A percentile compares a stretch with the other conserved stretches of the same genome.
These are phyloP conservation scores for Mesorhabditis belari DNA, from an alignment of 2,888 invertebrate genomes.

Conservation along the genomic window DNA sequence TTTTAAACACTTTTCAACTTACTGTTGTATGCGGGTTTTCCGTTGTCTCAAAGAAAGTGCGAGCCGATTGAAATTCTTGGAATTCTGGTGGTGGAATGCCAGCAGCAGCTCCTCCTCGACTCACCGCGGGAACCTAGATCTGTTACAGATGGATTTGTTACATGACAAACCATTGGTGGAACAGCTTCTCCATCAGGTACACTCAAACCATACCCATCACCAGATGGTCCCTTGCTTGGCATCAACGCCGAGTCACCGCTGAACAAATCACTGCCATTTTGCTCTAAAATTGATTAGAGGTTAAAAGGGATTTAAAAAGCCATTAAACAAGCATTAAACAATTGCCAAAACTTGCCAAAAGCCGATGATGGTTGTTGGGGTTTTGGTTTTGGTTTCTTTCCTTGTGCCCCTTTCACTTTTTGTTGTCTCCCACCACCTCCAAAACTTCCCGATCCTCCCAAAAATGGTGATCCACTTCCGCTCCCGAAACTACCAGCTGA, in stretches of 20 bases:
- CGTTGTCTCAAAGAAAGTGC: slow-evolving; percentile 16
- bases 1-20: not conserved
- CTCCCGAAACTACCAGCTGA: slow-evolving; percentile 13
- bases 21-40: slow-evolving; percentile 42
- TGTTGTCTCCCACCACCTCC: slow-evolving; percentile 11
- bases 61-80: not conserved
- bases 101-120: slow-evolving; percentile 42
- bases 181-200: slow-evolving; percentile 41
- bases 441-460: slow-evolving; percentile 14
- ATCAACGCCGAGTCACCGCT: slow-evolving; percentile 48
- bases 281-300: not conserved
- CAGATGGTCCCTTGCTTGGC: slow-evolving; percentile 48
- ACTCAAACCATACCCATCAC: slow-evolving; percentile 50
- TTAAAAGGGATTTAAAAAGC: no score
- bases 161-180: slow-evolving; percentile 41
- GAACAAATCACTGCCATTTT: slow-evolving; percentile 20
- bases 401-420: no score
- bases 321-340: no score
- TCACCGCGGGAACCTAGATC: slow-evolving; percentile 10
- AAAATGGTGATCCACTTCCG: slow-evolving; percentile 8
- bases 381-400: slow-evolving; percentile 8
- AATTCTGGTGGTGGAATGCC: slow-evolving; percentile 32
- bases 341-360: not conserved
- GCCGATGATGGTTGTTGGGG: slow-evolving; percentile 12
- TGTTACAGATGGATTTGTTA: slow-evolving; percentile 6